Percentiles rank a stretch among this genome's conserved stretches.
These are phyloP conservation scores for Sarcophaga variegata DNA, from an alignment of 2,888 invertebrate species.

Conservation along the genomic window DNA sequence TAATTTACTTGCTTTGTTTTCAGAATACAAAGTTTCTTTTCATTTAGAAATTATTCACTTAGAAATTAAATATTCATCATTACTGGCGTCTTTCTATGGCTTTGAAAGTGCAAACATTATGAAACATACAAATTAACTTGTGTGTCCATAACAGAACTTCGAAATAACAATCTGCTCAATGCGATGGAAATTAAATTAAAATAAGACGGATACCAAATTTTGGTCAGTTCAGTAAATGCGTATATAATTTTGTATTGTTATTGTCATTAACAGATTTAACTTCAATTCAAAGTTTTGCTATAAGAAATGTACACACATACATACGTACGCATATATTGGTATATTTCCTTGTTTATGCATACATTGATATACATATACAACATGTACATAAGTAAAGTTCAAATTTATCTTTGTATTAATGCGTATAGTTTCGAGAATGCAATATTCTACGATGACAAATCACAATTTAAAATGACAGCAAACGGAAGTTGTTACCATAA, in stretches of 20 bases:
- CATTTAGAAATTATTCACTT: not conserved
- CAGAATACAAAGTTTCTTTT: no score
- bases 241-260: slow-evolving; percentile 36
- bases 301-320: not conserved
- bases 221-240: slow-evolving; percentile 27
- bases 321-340: no score
- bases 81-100: not conserved
- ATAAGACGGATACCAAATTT: slow-evolving; percentile 41
- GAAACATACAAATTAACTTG: slow-evolving; percentile 53
- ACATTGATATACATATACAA: no score
- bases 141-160: slow-evolving; percentile 53
- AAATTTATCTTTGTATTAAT: not conserved
- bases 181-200: slow-evolving; percentile 60
- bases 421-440: slow-evolving; percentile 51
- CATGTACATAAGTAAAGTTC: not conserved
- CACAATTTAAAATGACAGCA: slow-evolving; percentile 67
- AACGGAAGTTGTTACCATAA: slow-evolving; percentile 69
- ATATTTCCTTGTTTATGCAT: no score
- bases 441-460: slow-evolving; percentile 67
- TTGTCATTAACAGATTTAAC: slow-evolving; percentile 64
- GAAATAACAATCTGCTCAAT: slow-evolving; percentile 36
- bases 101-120: slow-evolving; percentile 41
- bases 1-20: no score
- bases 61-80: slow-evolving; percentile 18
- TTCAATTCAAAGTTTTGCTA: slow-evolving; percentile 33